Evolutionary conservation across 2,888 invertebrate species (phyloP).

Genomic region (Agonopterix alstromeriana): DNA sequence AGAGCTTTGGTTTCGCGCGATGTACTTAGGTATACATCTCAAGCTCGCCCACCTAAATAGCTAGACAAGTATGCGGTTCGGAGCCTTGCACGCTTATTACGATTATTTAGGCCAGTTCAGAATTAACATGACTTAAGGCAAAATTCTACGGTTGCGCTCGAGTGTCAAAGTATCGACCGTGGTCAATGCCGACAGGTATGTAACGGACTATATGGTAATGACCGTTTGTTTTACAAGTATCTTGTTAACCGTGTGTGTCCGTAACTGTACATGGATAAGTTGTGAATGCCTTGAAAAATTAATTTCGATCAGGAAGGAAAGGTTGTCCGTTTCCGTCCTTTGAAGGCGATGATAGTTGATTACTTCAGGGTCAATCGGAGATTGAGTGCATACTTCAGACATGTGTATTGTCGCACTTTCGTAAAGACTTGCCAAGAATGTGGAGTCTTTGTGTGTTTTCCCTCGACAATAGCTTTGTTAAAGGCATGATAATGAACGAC

Average conservation of each 20-base stretch:
- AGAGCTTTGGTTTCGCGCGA: too few relatives aligned
- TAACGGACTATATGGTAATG: constrained; percentile 51
- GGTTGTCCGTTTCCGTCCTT: constrained; percentile 8
- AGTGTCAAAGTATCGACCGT: constrained; percentile 30
- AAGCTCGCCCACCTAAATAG: constrained; percentile 38
- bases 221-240: constrained; percentile 30
- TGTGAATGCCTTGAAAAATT: constrained; percentile 26
- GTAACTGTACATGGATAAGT: constrained; percentile 31
- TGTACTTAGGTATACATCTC: background rate
- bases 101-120: constrained; percentile 41
- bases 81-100: constrained; percentile 43
- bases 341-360: background rate
- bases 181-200: constrained; percentile 48
- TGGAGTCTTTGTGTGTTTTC: too few relatives aligned
- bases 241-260: constrained; percentile 17
- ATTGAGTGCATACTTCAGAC: too few relatives aligned
- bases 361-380: too few relatives aligned
- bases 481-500: too few relatives aligned
- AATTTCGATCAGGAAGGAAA: constrained; percentile 12
- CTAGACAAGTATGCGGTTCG: constrained; percentile 42
- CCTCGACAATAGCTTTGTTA: too few relatives aligned
- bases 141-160: constrained; percentile 27
- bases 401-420: too few relatives aligned
- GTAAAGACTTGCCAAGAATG: too few relatives aligned
- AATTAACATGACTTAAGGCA: constrained; percentile 53